These are phyloP conservation scores for Acanthaster planci DNA, from an alignment of 35 echinoderm and acorn worm genomes.

Conservation along the genomic window DNA sequence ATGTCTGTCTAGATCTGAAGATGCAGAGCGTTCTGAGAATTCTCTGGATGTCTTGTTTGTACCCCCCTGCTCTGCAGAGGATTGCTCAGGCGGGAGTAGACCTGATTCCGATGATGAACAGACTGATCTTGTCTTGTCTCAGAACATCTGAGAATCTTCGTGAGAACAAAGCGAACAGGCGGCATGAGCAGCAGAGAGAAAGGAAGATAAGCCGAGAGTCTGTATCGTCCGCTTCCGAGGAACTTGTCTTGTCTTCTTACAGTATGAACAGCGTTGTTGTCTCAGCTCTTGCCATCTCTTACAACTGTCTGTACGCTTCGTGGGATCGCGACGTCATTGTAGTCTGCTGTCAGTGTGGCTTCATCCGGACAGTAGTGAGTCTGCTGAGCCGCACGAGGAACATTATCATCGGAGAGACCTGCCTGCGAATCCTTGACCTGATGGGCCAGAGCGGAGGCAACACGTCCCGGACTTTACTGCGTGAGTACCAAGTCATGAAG, in stretches of 20 bases:
- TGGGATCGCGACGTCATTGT: conserved; percentile 56
- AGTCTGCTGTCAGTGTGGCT: conserved; percentile 56
- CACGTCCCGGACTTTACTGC: conserved; percentile 59
- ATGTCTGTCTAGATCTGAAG: conserved; percentile 79
- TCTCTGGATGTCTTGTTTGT: conserved; percentile 83
- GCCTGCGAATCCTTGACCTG: conserved; percentile 81
- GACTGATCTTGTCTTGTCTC: conserved; percentile 66
- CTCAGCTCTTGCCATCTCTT: conserved; percentile 69
- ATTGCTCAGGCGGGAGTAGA: conserved; percentile 49
- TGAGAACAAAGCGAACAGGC: conserved; percentile 25
- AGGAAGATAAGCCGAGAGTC: conserved; percentile 37
- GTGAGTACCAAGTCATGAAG: conserved; percentile 85
- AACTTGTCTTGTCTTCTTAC: conserved; percentile 42
- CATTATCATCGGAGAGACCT: conserved; percentile 69
- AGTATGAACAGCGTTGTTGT: conserved; percentile 72
- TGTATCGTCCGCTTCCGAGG: conserved; percentile 18
- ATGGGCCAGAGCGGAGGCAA: conserved; percentile 70
- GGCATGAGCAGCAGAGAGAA: conserved; percentile 1
- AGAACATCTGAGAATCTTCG: conserved; percentile 49
- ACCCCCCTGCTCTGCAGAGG: conserved; percentile 71
- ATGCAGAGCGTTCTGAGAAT: conserved; percentile 81
- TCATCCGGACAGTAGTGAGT: conserved; percentile 57
- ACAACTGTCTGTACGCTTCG: conserved; percentile 73
- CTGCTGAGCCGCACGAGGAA: conserved; percentile 70
- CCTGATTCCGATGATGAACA: conserved; percentile 57